Evolutionary conservation across 2,888 invertebrate species (phyloP), one percentile per base, ranked within the genome.

Genomic region (Thymelicus sylvestris): DNA sequence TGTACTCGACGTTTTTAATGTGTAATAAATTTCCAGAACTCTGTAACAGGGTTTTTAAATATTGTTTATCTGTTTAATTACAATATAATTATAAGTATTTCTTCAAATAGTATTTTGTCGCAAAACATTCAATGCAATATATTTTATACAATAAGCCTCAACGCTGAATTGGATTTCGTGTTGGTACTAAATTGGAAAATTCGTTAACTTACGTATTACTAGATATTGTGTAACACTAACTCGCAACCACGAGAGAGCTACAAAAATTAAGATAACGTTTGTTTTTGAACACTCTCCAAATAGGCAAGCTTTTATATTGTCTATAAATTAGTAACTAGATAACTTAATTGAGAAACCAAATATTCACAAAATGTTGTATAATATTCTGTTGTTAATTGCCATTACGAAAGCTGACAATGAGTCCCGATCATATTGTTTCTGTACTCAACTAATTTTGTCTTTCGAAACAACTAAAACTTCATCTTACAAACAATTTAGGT

Each of bases 261-360:
- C 50, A 3, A 52, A 8, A 52, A 52, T 19, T 15, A 52, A 52
- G 50, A 52, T 52, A 52, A 15, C 8, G 15, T 52, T 52, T 52
- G 19, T 52, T 52, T 52, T 52, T 52, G 50, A 19, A 52, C 19
- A 19, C 50, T 19, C 19, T 52, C 50, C 50, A 52, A 52, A 52
- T 52, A 52, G 15, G 8, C 50, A 19, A 52, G 50, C 50, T 52
- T 52, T 15, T 7, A 1, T 19, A 15, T 52, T 52, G 19, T n/a
- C 2, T 52, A 52, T 19, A 52, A 19, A 19, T 52, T 52, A 52
- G 50, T 15, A 52, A 52, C 50, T 15, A 44, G 44, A 44, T 44
- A 44, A 44, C 44, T 44, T 10, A 8, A 52, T 52, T 15, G 3
- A 19, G 50, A 52, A 52, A 52, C 50, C 1, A 52, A 52, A 52